A percentile compares a stretch with the other conserved stretches of the same genome.
phyloP scores from a whole-genome alignment of 1,140 invertebrate genomes.

The Alviniconcha marisindica region DNA sequence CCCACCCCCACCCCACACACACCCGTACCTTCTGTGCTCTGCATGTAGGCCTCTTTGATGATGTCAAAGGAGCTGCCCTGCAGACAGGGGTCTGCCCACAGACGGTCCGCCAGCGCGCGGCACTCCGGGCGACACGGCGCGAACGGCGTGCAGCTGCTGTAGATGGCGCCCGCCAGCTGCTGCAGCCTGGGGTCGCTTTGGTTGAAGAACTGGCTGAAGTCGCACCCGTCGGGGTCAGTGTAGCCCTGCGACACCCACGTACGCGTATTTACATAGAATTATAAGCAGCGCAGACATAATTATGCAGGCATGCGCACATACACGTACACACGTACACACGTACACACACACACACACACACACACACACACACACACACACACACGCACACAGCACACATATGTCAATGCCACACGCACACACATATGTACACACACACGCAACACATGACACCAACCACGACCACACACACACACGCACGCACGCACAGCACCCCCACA shows the following conservation, averaged over 20 bases:
- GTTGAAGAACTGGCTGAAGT: neutral
- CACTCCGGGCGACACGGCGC: neutral
- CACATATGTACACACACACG: neutral
- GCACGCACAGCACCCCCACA: neutral
- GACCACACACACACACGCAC: neutral
- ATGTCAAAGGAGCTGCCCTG: neutral
- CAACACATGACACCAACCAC: neutral
- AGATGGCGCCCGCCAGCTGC: neutral
- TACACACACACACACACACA: slow-evolving; percentile 5
- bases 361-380: slow-evolving; percentile 13
- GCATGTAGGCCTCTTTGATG: neutral
- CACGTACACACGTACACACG: slow-evolving; percentile 1
- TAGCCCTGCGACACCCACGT: too few relatives aligned
- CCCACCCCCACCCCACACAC: neutral
- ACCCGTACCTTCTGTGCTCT: neutral
- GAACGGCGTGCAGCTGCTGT: neutral
- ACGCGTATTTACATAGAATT: too few relatives aligned
- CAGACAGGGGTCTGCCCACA: neutral
- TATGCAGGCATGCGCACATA: neutral
- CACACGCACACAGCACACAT: neutral
- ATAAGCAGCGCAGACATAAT: neutral
- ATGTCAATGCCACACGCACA: too few relatives aligned
- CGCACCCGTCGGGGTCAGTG: neutral
- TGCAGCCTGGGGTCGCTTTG: neutral
- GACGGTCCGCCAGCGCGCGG: neutral